These are phyloP conservation scores for Neria commutata DNA, from an alignment of 2,888 invertebrate genomes.

Conservation along the genomic window DNA sequence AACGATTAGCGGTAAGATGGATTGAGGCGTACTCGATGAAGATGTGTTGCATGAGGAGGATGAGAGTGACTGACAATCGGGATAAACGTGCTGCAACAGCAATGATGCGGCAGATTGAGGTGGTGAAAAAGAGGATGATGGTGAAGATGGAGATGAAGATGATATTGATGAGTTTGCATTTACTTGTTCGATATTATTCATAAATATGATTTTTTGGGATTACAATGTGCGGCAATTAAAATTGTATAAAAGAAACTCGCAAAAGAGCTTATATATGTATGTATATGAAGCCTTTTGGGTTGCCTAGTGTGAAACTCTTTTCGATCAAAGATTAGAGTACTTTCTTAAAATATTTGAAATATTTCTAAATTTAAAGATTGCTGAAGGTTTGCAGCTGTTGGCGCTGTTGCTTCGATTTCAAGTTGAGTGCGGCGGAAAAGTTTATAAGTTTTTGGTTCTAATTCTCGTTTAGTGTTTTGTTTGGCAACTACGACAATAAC, in stretches of 20 bases:
- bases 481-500: too few relatives aligned
- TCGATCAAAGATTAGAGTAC: too few relatives aligned
- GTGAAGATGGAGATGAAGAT: slow-evolving; percentile 31
- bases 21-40: slow-evolving; percentile 13
- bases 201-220: slow-evolving; percentile 37
- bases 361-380: too few relatives aligned
- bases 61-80: slow-evolving; percentile 16
- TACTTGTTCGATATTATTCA: slow-evolving; percentile 49
- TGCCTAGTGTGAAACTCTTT: too few relatives aligned
- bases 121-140: slow-evolving; percentile 3
- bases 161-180: slow-evolving; percentile 31
- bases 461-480: too few relatives aligned
- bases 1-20: neutral
- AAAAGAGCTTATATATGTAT: too few relatives aligned
- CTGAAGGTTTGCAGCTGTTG: too few relatives aligned
- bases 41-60: slow-evolving; percentile 21
- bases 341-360: too few relatives aligned
- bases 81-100: slow-evolving; percentile 6
- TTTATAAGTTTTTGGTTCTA: too few relatives aligned
- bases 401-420: too few relatives aligned
- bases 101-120: neutral
- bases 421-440: too few relatives aligned
- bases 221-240: slow-evolving; percentile 16
- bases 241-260: neutral
- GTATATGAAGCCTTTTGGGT: too few relatives aligned